Percentiles rank a stretch among this genome's conserved stretches.
Evolutionary conservation across 2,113 vertebrate species (phyloP).

Genomic region (Tupaia tana): DNA sequence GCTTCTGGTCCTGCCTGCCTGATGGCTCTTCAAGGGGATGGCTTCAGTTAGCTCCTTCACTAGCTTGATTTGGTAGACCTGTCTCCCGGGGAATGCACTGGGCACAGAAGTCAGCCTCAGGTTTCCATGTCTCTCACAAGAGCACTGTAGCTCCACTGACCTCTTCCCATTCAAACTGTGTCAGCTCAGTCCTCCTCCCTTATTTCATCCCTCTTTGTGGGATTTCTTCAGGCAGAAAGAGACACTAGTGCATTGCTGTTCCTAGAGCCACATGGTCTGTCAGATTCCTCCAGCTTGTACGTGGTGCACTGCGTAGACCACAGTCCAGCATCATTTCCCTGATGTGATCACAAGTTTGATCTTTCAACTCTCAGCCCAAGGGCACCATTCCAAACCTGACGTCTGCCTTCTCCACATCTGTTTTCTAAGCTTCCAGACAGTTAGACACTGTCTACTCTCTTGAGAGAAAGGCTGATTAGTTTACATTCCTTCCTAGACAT

Average conservation of each 20-base stretch:
- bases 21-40: neutral
- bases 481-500: neutral
- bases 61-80: neutral
- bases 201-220: neutral
- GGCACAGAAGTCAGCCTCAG: neutral
- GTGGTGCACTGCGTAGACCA: neutral
- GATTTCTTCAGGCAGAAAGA: neutral
- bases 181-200: neutral
- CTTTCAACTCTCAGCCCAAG: neutral
- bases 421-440: neutral
- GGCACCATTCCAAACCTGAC: neutral
- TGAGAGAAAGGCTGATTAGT: neutral
- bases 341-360: neutral
- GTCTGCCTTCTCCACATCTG: neutral
- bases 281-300: neutral
- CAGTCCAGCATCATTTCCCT: neutral
- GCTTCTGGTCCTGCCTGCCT: neutral
- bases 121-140: neutral
- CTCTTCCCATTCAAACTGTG: neutral
- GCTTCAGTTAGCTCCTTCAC: neutral
- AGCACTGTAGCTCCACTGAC: neutral
- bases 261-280: neutral
- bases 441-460: neutral
- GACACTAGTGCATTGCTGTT: neutral
- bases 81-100: neutral